Conservation (phyloP, 2,888 invertebrate species). For the Ariolimax columbianus region DNA sequence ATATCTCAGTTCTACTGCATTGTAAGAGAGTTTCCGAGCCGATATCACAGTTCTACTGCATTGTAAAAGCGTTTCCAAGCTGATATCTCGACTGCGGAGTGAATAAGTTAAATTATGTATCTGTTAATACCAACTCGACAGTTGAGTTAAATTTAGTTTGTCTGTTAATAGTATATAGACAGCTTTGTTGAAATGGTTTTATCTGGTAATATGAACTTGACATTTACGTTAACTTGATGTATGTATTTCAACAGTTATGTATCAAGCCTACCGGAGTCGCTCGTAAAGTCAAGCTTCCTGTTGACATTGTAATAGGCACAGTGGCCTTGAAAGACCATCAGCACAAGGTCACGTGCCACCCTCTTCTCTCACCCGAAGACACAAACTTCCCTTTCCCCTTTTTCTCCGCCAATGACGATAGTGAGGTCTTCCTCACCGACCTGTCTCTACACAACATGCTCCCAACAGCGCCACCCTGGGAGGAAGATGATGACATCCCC, state of each 20-base stretch:
- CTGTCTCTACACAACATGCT: constrained; percentile 69
- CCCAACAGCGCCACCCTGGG: constrained; percentile 74
- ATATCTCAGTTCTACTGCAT: too few relatives aligned
- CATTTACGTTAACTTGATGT: neutral
- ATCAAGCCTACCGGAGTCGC: constrained; percentile 73
- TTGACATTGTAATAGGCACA: constrained; percentile 74
- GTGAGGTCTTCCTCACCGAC: constrained; percentile 64
- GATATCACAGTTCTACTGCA: too few relatives aligned
- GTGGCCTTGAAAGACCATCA: constrained; percentile 65
- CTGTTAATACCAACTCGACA: neutral
- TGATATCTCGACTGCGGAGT: too few relatives aligned
- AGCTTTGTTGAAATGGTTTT: neutral
- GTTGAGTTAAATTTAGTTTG: neutral
- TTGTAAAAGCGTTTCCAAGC: too few relatives aligned
- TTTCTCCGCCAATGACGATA: constrained; percentile 62
- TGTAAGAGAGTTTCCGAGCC: too few relatives aligned
- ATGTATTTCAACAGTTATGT: constrained; percentile 63
- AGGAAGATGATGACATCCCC: constrained; percentile 74
- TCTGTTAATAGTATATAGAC: neutral
- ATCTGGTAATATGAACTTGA: neutral
- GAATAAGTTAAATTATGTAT: too few relatives aligned
- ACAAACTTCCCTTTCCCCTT: constrained; percentile 69
- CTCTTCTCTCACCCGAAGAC: constrained; percentile 67
- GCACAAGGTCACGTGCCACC: constrained; percentile 69
- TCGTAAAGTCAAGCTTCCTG: constrained; percentile 71